Percentiles rank a stretch among this genome's conserved stretches.
phyloP scores from a whole-genome alignment of 2,888 invertebrate species.

The Polylopha cassiicola region DNA sequence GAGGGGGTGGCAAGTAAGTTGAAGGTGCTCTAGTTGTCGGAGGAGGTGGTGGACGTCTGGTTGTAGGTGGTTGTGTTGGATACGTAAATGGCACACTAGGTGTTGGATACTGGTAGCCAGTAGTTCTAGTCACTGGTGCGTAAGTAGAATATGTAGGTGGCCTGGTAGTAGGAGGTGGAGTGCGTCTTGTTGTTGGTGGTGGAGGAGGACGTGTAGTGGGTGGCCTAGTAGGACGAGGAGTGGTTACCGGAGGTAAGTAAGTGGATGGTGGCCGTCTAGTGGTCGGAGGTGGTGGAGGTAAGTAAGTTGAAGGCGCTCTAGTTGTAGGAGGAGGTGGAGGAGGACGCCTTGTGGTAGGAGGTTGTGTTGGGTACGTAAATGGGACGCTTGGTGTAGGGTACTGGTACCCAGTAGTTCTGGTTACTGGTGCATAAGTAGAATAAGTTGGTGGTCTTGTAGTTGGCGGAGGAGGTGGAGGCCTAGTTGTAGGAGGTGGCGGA shows the following conservation, averaged over 20 bases:
- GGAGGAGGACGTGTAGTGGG: conserved; percentile 20
- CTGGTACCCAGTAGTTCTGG: conserved; percentile 34
- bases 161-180: conserved; percentile 24
- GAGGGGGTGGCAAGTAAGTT: not conserved
- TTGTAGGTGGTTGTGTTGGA: conserved; percentile 25
- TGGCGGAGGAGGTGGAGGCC: not conserved
- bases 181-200: conserved; percentile 20
- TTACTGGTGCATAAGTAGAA: conserved; percentile 15
- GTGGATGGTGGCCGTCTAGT: too few relatives aligned
- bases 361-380: conserved; percentile 31
- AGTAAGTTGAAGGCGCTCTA: not conserved
- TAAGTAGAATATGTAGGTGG: conserved; percentile 20
- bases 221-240: conserved; percentile 20
- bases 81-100: too few relatives aligned
- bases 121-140: conserved; percentile 1
- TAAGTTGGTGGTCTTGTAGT: conserved; percentile 4
- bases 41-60: conserved; percentile 18
- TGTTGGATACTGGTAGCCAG: conserved; percentile 12
- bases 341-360: conserved; percentile 5
- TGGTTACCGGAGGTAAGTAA: conserved; percentile 25
- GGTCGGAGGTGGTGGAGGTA: too few relatives aligned
- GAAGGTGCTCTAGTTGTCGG: conserved; percentile 1
- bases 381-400: conserved; percentile 38
- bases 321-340: conserved; percentile 2
- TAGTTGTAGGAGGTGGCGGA: conserved; percentile 5